These are phyloP conservation scores for Heliornis fulica DNA, from an alignment of 2,113 vertebrate species.

Conservation along the genomic window DNA sequence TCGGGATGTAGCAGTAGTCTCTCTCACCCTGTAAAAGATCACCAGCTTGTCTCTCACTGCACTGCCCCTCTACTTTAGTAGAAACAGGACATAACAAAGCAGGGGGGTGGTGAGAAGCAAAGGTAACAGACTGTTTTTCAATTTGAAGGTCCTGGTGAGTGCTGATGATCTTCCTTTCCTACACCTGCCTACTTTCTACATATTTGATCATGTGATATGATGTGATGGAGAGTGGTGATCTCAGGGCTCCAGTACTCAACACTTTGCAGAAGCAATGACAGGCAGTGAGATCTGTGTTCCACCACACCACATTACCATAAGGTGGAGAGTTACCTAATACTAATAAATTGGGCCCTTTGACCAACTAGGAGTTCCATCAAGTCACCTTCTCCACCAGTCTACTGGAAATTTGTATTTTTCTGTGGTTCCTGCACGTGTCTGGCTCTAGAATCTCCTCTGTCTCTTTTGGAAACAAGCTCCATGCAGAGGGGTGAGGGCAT, in stretches of 20 bases:
- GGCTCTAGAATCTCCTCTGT: not conserved
- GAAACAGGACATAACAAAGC: not conserved
- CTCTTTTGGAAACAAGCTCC: not conserved
- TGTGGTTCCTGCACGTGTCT: not conserved
- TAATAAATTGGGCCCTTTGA: not conserved
- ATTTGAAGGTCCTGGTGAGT: not conserved
- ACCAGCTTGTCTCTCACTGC: not conserved
- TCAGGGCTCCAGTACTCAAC: not conserved
- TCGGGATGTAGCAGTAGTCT: not conserved
- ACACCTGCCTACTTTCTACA: not conserved
- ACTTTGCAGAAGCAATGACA: not conserved
- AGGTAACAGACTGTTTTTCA: not conserved
- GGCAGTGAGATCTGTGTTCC: accelerated
- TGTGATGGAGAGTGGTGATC: not conserved
- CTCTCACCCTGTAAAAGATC: not conserved
- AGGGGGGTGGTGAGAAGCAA: not conserved
- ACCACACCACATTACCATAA: accelerated
- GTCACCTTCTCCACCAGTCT: not conserved
- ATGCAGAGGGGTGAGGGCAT: not conserved
- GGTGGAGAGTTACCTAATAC: not conserved
- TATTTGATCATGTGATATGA: not conserved
- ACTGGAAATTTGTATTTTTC: not conserved
- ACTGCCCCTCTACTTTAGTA: not conserved
- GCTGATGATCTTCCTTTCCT: not conserved
- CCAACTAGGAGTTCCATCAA: not conserved